These are phyloP conservation scores for Branchinecta lindahli DNA, from an alignment of 1,140 invertebrate genomes.

Conservation along the genomic window DNA sequence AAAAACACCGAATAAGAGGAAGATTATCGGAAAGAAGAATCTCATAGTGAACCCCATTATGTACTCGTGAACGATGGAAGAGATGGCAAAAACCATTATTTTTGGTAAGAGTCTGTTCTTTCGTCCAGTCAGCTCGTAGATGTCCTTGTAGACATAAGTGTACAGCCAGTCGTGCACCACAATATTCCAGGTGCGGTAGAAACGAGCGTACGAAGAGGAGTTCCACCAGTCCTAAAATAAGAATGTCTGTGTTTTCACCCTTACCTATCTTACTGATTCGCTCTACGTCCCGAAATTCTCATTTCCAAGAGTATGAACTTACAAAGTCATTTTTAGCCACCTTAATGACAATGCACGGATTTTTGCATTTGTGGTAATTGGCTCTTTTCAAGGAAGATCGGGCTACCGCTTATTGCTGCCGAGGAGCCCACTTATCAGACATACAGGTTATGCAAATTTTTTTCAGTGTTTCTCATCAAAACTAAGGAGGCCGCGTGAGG, in stretches of 20 bases:
- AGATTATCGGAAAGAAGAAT: constrained; percentile 72
- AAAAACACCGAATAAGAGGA: constrained; percentile 47
- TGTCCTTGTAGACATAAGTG: constrained; percentile 74
- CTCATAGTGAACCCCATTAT: constrained; percentile 56
- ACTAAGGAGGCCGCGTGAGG: too few species aligned
- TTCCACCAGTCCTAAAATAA: constrained; percentile 83
- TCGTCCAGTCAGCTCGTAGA: constrained; percentile 39
- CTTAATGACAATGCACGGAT: too few species aligned
- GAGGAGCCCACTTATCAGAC: too few species aligned
- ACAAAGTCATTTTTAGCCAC: too few species aligned
- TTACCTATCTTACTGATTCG: too few species aligned
- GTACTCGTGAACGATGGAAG: constrained; percentile 68
- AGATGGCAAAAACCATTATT: constrained; percentile 40
- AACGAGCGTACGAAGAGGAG: constrained; percentile 55
- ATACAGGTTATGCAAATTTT: too few species aligned
- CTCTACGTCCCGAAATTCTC: too few species aligned
- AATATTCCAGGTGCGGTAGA: constrained; percentile 84
- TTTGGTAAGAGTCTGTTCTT: constrained; percentile 29
- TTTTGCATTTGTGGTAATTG: too few species aligned
- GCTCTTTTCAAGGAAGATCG: too few species aligned
- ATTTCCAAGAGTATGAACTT: too few species aligned
- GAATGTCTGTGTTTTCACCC: constrained; percentile 16
- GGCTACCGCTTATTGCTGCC: too few species aligned
- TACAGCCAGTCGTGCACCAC: constrained; percentile 90
- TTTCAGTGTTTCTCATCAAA: too few species aligned